A percentile compares a stretch with the other conserved stretches of the same genome.
These are phyloP conservation scores for Serranus cabrilla DNA, from an alignment of 2,797 vertebrate genomes.

Conservation along the genomic window DNA sequence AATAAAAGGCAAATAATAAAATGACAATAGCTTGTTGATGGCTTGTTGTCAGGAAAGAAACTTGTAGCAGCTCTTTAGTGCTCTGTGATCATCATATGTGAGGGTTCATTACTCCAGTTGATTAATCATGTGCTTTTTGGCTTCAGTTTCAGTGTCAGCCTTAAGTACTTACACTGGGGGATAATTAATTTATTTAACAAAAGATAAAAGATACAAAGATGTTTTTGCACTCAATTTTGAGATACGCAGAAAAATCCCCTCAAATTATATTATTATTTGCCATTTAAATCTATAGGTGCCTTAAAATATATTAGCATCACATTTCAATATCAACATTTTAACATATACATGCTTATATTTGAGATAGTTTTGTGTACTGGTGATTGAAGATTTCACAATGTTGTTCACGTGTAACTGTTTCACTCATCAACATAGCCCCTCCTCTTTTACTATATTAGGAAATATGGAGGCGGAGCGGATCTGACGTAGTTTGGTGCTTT, in stretches of 20 bases:
- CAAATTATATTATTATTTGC: background rate
- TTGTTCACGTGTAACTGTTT: too few relatives aligned
- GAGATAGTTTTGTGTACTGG: too few relatives aligned
- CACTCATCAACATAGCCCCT: background rate
- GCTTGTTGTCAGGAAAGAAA: background rate
- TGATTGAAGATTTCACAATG: too few relatives aligned
- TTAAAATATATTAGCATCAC: too few relatives aligned
- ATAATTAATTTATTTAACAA: background rate
- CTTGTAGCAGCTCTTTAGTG: too few relatives aligned
- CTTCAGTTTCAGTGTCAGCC: background rate
- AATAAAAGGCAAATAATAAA: background rate
- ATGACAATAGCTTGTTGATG: background rate
- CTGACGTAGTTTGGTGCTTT: slow-evolving; percentile 44
- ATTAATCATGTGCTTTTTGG: slow-evolving; percentile 25
- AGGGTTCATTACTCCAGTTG: background rate
- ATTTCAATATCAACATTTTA: too few relatives aligned
- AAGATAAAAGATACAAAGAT: background rate
- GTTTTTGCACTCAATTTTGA: background rate
- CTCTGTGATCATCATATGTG: slow-evolving; percentile 31
- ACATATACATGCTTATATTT: too few relatives aligned
- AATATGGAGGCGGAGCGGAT: background rate
- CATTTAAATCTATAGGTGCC: background rate
- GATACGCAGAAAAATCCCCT: background rate
- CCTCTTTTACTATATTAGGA: background rate
- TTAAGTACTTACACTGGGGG: background rate